Percentiles rank a stretch among this genome's conserved stretches.
These are phyloP conservation scores for Lasius platythorax DNA, from an alignment of 2,888 invertebrate species.

Conservation along the genomic window DNA sequence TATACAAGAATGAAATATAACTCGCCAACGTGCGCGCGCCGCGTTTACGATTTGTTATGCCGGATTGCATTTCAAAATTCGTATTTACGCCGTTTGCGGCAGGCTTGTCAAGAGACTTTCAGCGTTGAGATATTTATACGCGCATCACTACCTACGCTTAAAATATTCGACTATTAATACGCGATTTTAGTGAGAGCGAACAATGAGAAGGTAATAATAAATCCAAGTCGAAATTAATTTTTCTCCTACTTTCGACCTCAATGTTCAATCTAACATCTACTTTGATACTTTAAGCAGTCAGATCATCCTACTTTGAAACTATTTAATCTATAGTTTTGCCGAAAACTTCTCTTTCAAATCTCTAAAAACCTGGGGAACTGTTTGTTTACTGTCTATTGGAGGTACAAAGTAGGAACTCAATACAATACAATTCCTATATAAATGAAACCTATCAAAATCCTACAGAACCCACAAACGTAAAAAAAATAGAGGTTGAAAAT, in stretches of 20 bases:
- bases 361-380: background rate
- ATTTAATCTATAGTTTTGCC: background rate
- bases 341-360: background rate
- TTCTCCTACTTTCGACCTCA: background rate
- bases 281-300: background rate
- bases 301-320: too few relatives aligned
- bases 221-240: background rate
- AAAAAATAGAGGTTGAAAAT: background rate
- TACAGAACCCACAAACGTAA: background rate
- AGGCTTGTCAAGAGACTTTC: background rate
- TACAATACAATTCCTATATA: background rate
- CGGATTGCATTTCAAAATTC: constrained; percentile 13
- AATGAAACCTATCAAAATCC: background rate
- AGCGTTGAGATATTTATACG: background rate
- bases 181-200: background rate
- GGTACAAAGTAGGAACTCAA: background rate
- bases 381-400: background rate
- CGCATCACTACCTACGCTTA: background rate
- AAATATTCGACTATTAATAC: background rate
- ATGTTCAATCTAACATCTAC: background rate
- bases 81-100: constrained; percentile 12
- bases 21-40: constrained; percentile 6
- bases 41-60: constrained; percentile 31
- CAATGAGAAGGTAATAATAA: constrained; percentile 12
- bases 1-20: constrained; percentile 18